Evolutionary conservation across 2,113 vertebrate species (phyloP).

Genomic region (Fregetta grallaria): DNA sequence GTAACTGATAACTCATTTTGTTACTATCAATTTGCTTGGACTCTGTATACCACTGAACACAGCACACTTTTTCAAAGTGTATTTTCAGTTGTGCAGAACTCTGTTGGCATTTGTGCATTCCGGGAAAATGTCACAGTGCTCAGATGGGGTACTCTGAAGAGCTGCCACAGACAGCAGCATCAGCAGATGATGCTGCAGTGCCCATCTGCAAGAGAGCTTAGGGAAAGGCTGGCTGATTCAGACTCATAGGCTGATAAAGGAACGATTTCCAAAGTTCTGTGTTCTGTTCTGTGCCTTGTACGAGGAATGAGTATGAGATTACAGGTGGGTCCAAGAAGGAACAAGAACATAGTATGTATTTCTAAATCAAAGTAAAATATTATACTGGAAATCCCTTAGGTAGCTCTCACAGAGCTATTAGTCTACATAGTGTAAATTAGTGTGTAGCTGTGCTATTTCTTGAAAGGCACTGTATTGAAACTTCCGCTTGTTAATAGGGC

Average conservation of each 20-base stretch:
- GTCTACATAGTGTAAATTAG: not conserved
- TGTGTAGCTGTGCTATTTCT: not conserved
- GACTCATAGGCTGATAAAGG: not conserved
- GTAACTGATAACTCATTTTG: not conserved
- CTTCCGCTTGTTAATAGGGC: not conserved
- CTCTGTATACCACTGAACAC: not conserved
- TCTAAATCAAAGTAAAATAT: not conserved
- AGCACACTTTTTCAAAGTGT: not conserved
- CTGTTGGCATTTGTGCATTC: not conserved
- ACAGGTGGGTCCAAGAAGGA: not conserved
- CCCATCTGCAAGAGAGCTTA: not conserved
- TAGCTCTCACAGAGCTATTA: not conserved
- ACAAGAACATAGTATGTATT: not conserved
- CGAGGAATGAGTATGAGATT: not conserved
- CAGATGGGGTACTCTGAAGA: not conserved
- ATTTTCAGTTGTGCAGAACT: not conserved
- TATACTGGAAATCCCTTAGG: not conserved
- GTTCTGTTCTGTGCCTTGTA: not conserved
- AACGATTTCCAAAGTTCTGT: not conserved
- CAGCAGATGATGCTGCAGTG: not conserved
- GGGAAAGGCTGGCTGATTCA: not conserved
- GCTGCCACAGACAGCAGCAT: not conserved
- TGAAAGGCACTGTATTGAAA: not conserved
- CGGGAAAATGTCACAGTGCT: not conserved
- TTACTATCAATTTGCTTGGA: not conserved